A percentile compares a stretch with the other conserved stretches of the same genome.
These are phyloP conservation scores for Upupa epops DNA, from an alignment of 2,113 vertebrate species.

Conservation along the genomic window DNA sequence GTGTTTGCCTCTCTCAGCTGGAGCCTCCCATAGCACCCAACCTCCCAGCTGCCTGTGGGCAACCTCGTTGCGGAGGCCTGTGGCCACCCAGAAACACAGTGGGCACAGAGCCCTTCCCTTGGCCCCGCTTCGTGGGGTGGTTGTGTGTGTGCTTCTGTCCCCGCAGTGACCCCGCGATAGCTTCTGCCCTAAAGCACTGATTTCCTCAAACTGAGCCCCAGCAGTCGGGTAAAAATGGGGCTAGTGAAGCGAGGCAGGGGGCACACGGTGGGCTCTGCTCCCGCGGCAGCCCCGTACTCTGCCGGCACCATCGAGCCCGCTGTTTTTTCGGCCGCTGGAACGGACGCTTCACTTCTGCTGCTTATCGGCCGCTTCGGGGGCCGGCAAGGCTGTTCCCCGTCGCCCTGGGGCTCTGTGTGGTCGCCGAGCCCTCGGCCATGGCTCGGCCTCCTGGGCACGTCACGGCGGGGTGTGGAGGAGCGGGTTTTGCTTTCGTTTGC, in stretches of 20 bases:
- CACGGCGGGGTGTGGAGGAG: neutral
- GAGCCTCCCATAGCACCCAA: neutral
- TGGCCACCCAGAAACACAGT: no score
- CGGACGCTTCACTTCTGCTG: no score
- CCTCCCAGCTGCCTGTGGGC: rapidly evolving
- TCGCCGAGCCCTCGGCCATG: neutral
- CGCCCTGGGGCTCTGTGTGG: no score
- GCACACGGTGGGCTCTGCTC: no score
- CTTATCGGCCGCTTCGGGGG: no score
- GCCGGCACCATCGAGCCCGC: no score
- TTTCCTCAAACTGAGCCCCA: neutral
- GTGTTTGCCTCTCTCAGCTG: rapidly evolving
- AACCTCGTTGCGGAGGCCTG: rapidly evolving
- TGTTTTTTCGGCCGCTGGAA: no score
- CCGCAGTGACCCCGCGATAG: neutral
- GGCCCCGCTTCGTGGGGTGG: neutral
- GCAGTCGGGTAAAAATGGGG: neutral
- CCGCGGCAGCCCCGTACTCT: no score
- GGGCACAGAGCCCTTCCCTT: neutral
- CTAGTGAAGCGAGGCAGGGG: no score
- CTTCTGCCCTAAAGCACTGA: slow-evolving; percentile 49
- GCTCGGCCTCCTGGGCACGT: neutral
- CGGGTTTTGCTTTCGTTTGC: slow-evolving; percentile 36
- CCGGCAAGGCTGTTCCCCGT: no score
- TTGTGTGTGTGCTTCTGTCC: neutral